Base-by-base conservation (phyloP, 2,888 invertebrate genomes). In the Pollenia griseotomentosa region DNA sequence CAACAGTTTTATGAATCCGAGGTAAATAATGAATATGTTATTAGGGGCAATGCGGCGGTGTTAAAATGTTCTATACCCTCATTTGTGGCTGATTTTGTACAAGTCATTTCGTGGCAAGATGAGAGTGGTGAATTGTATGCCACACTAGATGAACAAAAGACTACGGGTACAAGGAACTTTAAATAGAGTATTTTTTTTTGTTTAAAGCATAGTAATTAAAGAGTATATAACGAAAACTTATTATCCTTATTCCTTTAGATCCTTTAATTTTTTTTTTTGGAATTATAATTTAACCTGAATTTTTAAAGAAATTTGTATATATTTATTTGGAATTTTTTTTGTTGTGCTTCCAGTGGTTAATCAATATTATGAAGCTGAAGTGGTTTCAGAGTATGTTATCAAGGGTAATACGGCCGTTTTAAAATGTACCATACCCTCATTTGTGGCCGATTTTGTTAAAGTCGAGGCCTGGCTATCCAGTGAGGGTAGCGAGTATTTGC, bases 401-500 rank as follows among this genome's bases (percentile, higher is more conserved):
- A 95, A 96, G 89, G 97, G 97, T 75, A 98, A 98, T 93, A 96
- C 97, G 46, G 97, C 97, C 12, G 96, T 97, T 81, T 94, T 98
- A 65, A 97, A 97, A 93, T 98, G 97, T 94, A 97, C 97, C 91
- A 97, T 98, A 91, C 97, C 98, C 44, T 97, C 97, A 88, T 98
- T 97, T 93, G 97, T 97, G 83, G 96, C 97, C 63, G 98, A 98
- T 94, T 98, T 98, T 94, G 97, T 98, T 74, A 96, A 96, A 92
- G 98, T 98, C 75, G 96, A 97, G 92, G 96, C 97, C 88, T 98
- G 97, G 97, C 94, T 95, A 88, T 94, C 95, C 90, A 95, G 95
- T 83, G 95, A 95, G 89, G 95, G 95, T 89, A 95, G 96, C 90
- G 95, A 96, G 93, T 97, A 96, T 93, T 94, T 95, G 91, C 95